Conservation (phyloP, 2,888 invertebrate species). For the Xylocampa areola region DNA sequence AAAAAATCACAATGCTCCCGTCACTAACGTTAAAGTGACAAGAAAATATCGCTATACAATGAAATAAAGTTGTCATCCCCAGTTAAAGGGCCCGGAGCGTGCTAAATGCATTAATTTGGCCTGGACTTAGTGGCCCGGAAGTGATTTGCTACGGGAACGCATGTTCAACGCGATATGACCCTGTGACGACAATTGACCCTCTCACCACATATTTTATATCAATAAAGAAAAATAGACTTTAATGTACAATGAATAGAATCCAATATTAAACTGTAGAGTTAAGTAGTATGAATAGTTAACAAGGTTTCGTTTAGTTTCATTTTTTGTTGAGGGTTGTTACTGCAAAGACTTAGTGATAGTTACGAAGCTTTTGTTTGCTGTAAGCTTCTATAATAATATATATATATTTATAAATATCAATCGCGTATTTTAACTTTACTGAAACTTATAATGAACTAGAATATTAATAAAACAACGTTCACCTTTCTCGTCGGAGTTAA, state of each 20-base stretch:
- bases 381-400: constrained; percentile 50
- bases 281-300: constrained; percentile 74
- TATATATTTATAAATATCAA: constrained; percentile 48
- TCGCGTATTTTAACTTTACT: constrained; percentile 12
- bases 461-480: constrained; percentile 49
- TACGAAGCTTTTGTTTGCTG: constrained; percentile 52
- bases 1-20: constrained; percentile 67
- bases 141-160: constrained; percentile 90
- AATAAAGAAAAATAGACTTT: constrained; percentile 74
- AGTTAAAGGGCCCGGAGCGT: constrained; percentile 85
- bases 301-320: constrained; percentile 72
- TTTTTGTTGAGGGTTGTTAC: constrained; percentile 80
- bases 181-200: constrained; percentile 81
- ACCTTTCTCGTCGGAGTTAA: constrained; percentile 60
- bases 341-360: constrained; percentile 71
- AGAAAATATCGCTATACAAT: constrained; percentile 87
- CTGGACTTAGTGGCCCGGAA: constrained; percentile 90
- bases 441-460: constrained; percentile 35
- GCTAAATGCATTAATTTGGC: constrained; percentile 90
- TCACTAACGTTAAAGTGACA: constrained; percentile 83
- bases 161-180: constrained; percentile 84
- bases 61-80: constrained; percentile 90
- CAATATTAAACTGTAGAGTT: constrained; percentile 59
- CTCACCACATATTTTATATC: constrained; percentile 69
- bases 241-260: constrained; percentile 55